Conservation (phyloP, 2,888 invertebrate species). For the Protula sp. region DNA sequence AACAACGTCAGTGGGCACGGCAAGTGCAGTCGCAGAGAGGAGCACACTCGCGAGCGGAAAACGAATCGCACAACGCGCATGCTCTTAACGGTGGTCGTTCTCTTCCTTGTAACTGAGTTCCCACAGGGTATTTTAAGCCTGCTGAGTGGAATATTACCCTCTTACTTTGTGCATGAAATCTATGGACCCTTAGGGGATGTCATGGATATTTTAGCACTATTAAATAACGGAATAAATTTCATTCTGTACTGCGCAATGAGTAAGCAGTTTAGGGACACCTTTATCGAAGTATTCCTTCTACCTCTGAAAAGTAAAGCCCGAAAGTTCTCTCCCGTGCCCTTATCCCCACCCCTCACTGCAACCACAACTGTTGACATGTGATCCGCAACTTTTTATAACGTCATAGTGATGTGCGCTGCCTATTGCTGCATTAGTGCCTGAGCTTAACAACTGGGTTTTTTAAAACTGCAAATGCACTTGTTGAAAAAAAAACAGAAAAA, state of each 20-base stretch:
- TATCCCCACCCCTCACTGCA: not conserved
- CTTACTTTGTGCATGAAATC: constrained; percentile 58
- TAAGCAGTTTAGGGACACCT: constrained; percentile 73
- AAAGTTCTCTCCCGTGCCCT: not conserved
- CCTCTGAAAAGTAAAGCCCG: not conserved
- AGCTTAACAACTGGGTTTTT: no score
- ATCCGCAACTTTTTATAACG: no score
- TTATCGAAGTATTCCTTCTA: constrained; percentile 60
- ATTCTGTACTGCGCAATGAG: constrained; percentile 92
- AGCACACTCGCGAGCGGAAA: constrained; percentile 31
- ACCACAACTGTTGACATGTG: no score
- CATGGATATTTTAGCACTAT: constrained; percentile 82
- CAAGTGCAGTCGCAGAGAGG: not conserved
- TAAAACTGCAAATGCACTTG: no score
- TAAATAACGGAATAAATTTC: constrained; percentile 90
- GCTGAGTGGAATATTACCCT: constrained; percentile 68
- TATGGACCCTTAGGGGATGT: constrained; percentile 67
- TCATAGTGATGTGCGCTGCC: no score
- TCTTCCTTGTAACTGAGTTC: constrained; percentile 86
- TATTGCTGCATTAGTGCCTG: no score
- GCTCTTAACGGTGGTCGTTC: constrained; percentile 76
- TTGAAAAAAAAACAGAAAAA: no score
- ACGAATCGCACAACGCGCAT: constrained; percentile 77
- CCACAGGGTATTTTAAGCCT: constrained; percentile 73
- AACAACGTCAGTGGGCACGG: not conserved